A percentile compares a stretch with the other conserved stretches of the same genome.
Evolutionary conservation across 2,797 vertebrate species (phyloP).

Genomic region (Chiloscyllium punctatum): DNA sequence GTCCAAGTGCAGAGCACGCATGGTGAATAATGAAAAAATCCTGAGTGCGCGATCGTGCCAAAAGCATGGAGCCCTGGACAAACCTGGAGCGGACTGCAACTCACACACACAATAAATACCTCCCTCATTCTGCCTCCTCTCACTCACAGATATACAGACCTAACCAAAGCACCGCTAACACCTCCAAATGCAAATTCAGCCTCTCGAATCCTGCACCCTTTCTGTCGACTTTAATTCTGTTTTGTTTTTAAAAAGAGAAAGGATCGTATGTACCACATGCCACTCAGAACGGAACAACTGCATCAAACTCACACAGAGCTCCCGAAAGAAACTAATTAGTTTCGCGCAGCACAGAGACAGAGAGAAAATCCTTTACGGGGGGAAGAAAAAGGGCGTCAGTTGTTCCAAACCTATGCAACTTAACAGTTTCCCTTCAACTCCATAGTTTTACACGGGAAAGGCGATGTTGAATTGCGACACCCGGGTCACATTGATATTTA

Average conservation of each 20-base stretch:
- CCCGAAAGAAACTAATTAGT: slow-evolving; percentile 18
- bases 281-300: neutral
- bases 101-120: slow-evolving; percentile 39
- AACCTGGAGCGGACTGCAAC: slow-evolving; percentile 51
- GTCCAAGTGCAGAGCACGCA: slow-evolving; percentile 38
- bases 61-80: slow-evolving; percentile 93
- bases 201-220: neutral
- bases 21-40: slow-evolving; percentile 33
- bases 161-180: slow-evolving; percentile 62
- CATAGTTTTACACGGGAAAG: neutral
- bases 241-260: neutral
- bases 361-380: neutral
- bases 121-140: slow-evolving; percentile 38
- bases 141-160: slow-evolving; percentile 42
- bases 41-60: slow-evolving; percentile 58
- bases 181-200: slow-evolving; percentile 39
- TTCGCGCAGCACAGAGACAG: neutral
- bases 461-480: neutral
- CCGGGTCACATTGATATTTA: too few species aligned
- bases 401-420: neutral
- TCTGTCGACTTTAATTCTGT: neutral
- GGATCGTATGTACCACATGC: neutral
- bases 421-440: neutral
- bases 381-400: neutral
- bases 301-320: slow-evolving; percentile 12